These are phyloP conservation scores for Sarcophilus harrisii DNA, from an alignment of 2,797 vertebrate genomes.

Conservation along the genomic window DNA sequence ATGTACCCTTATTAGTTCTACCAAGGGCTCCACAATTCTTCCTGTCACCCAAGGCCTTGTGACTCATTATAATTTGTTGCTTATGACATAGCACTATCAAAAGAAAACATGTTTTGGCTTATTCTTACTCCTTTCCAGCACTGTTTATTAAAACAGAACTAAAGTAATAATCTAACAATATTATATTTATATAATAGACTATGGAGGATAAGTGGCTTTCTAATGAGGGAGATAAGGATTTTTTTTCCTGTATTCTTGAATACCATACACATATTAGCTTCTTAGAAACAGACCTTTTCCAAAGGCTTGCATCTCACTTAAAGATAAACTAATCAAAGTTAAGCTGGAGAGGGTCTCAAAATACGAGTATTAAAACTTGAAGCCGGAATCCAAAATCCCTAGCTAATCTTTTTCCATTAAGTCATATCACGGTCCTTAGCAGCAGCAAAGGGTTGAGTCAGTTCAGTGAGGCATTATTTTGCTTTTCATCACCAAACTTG, in stretches of 20 bases:
- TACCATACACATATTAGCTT: neutral
- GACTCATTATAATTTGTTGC: neutral
- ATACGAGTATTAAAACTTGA: neutral
- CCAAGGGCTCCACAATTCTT: neutral
- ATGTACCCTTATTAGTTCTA: neutral
- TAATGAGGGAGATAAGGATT: neutral
- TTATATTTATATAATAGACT: neutral
- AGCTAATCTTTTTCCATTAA: neutral
- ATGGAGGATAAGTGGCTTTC: neutral
- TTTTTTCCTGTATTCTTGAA: neutral
- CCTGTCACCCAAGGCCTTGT: neutral
- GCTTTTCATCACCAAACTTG: neutral
- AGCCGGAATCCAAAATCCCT: neutral
- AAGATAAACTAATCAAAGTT: neutral
- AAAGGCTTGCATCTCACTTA: neutral
- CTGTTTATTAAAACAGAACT: neutral
- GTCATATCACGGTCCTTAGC: neutral
- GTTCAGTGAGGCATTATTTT: neutral
- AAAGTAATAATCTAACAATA: neutral
- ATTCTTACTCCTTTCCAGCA: neutral
- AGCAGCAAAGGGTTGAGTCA: neutral
- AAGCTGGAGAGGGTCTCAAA: neutral
- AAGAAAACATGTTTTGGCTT: neutral
- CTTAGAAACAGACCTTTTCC: neutral
- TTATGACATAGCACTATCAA: neutral